Evolutionary conservation across 2,113 vertebrate genomes (phyloP).

Genomic region (Speoplatyrhinus poulsoni): DNA sequence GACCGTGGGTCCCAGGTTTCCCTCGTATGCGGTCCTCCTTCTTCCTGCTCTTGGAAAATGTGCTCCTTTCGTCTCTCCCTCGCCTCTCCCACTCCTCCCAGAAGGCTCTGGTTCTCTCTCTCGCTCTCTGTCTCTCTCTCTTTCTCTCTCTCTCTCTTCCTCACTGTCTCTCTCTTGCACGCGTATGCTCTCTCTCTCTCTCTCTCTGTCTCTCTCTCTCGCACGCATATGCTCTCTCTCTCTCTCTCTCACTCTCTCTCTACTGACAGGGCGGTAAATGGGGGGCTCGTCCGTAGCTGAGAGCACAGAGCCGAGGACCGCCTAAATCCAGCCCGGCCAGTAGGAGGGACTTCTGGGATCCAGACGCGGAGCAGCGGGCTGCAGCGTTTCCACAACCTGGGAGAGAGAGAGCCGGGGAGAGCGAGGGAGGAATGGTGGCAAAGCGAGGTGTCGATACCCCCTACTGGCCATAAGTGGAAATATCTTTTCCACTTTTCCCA

Average conservation of each 20-base stretch:
- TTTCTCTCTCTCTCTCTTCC: constrained; percentile 56
- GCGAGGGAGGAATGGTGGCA: constrained; percentile 57
- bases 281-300: constrained; percentile 82
- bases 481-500: not conserved
- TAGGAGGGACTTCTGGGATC: constrained; percentile 84
- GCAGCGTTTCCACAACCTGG: constrained; percentile 84
- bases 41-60: constrained; percentile 70
- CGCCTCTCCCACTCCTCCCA: constrained; percentile 63
- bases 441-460: constrained; percentile 79
- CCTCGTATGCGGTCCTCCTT: constrained; percentile 64
- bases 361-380: constrained; percentile 86
- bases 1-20: constrained; percentile 65
- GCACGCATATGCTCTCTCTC: too few species aligned
- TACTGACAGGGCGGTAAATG: constrained; percentile 83
- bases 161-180: constrained; percentile 20
- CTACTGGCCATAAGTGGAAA: constrained; percentile 77
- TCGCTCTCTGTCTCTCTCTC: constrained; percentile 61
- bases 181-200: constrained; percentile 50
- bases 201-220: constrained; percentile 33
- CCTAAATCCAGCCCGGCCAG: constrained; percentile 79
- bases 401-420: constrained; percentile 48
- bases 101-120: constrained; percentile 45
- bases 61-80: constrained; percentile 71
- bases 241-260: constrained; percentile 70
- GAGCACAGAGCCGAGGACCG: constrained; percentile 82